A percentile compares a stretch with the other conserved stretches of the same genome.
Evolutionary conservation across 2,888 invertebrate species (phyloP).

Genomic region (Allygus modestus): DNA sequence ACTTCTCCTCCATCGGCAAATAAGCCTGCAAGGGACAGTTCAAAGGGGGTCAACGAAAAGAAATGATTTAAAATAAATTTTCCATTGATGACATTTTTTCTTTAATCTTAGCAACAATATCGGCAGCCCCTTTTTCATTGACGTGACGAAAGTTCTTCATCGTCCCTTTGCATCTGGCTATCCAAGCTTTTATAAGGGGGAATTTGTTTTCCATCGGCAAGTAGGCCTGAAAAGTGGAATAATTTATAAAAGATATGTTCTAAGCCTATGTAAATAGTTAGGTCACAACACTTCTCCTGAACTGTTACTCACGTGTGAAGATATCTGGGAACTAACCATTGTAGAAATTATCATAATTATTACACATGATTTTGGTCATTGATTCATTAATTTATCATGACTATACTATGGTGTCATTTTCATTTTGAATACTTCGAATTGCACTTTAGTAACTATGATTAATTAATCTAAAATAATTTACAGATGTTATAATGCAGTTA

Average conservation of each 20-base stretch:
- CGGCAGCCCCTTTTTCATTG: slow-evolving; percentile 40
- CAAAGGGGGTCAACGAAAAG: background rate
- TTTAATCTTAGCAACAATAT: slow-evolving; percentile 38
- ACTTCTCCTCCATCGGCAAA: slow-evolving; percentile 39
- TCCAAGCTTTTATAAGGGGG: slow-evolving; percentile 30
- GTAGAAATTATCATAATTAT: too few relatives aligned
- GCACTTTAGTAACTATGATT: too few relatives aligned
- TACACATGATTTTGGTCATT: too few relatives aligned
- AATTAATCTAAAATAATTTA: too few relatives aligned
- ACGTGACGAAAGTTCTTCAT: slow-evolving; percentile 45
- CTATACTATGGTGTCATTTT: too few relatives aligned
- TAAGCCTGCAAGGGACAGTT: slow-evolving; percentile 7
- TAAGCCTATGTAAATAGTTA: too few relatives aligned
- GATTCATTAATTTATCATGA: too few relatives aligned
- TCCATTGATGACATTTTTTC: slow-evolving; percentile 47
- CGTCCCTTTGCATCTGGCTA: slow-evolving; percentile 28
- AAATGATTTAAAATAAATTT: slow-evolving; percentile 21
- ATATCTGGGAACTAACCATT: too few relatives aligned
- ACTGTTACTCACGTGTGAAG: too few relatives aligned
- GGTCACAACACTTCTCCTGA: too few relatives aligned
- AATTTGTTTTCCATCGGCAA: slow-evolving; percentile 50
- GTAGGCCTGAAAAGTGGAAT: slow-evolving; percentile 37
- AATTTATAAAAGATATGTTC: background rate
- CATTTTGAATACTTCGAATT: too few relatives aligned
- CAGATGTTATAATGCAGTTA: too few relatives aligned